A percentile compares a stretch with the other conserved stretches of the same genome.
Conservation (phyloP, 2,797 vertebrate species). For the Intellagama lesueurii region DNA sequence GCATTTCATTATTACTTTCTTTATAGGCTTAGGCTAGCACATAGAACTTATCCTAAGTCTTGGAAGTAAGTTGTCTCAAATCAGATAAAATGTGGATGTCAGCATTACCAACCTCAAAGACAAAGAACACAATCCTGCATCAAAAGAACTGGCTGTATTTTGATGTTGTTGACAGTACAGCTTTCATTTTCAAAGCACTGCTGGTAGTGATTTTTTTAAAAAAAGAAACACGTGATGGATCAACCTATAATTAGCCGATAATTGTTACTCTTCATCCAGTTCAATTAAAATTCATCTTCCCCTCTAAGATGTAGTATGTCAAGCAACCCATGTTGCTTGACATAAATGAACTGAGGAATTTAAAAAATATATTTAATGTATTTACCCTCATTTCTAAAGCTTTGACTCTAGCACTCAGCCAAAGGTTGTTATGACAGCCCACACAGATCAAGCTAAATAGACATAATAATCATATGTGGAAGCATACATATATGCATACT, state of each 20-base stretch:
- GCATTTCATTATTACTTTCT: background rate
- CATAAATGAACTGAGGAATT: background rate
- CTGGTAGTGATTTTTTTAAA: too few relatives aligned
- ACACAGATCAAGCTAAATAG: background rate
- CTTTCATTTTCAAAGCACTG: constrained; percentile 1
- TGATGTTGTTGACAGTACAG: background rate
- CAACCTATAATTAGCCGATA: constrained; percentile 10
- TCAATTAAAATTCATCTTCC: background rate
- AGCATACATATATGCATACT: background rate
- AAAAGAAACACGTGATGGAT: background rate
- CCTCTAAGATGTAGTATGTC: background rate
- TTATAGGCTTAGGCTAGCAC: background rate
- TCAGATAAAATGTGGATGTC: background rate
- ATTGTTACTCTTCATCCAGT: background rate
- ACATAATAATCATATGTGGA: background rate
- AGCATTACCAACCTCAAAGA: background rate
- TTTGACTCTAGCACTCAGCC: background rate
- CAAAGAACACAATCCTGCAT: background rate
- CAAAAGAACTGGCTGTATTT: background rate
- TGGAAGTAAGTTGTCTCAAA: background rate
- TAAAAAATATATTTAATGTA: background rate
- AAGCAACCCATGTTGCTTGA: background rate
- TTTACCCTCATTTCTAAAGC: background rate
- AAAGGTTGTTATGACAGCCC: background rate
- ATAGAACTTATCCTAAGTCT: background rate